Evolutionary conservation across 1,140 invertebrate genomes (phyloP).

Genomic region (Solenopsis fugax): DNA sequence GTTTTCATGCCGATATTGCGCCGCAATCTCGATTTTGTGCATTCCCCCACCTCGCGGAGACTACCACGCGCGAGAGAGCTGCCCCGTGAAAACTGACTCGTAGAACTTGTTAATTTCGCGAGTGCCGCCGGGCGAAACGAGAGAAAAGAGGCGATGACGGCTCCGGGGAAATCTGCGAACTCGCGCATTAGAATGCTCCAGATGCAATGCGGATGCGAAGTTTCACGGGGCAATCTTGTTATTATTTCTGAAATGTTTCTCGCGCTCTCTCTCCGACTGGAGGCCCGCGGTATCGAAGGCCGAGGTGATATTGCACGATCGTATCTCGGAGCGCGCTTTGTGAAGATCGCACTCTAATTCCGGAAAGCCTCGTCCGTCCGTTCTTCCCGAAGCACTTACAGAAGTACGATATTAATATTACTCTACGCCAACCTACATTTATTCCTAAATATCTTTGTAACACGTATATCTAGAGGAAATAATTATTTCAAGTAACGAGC

Average conservation of each 20-base stretch:
- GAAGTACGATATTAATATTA: slow-evolving; percentile 39
- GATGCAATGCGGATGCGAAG: slow-evolving; percentile 36
- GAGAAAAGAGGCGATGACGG: slow-evolving; percentile 57
- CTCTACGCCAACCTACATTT: slow-evolving; percentile 66
- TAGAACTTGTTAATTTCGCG: slow-evolving; percentile 75
- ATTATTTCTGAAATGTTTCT: slow-evolving; percentile 53
- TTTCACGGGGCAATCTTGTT: slow-evolving; percentile 57
- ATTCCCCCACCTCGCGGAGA: neutral
- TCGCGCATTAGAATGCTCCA: slow-evolving; percentile 72
- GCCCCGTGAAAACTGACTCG: slow-evolving; percentile 51
- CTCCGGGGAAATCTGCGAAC: slow-evolving; percentile 75
- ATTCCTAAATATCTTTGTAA: slow-evolving; percentile 73
- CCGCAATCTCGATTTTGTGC: slow-evolving; percentile 4
- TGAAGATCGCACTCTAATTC: slow-evolving; percentile 37
- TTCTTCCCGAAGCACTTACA: slow-evolving; percentile 31
- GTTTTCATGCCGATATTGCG: slow-evolving; percentile 57
- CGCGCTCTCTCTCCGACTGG: neutral
- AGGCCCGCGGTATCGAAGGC: slow-evolving; percentile 12
- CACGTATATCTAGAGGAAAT: slow-evolving; percentile 44
- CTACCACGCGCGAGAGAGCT: no score
- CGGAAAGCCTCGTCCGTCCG: slow-evolving; percentile 4
- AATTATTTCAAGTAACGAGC: slow-evolving; percentile 40
- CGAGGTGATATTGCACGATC: slow-evolving; percentile 49
- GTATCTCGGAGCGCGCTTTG: slow-evolving; percentile 19
- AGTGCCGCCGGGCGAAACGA: slow-evolving; percentile 64